Evolutionary conservation across 2,888 invertebrate species (phyloP).

Genomic region (Tuta absoluta): DNA sequence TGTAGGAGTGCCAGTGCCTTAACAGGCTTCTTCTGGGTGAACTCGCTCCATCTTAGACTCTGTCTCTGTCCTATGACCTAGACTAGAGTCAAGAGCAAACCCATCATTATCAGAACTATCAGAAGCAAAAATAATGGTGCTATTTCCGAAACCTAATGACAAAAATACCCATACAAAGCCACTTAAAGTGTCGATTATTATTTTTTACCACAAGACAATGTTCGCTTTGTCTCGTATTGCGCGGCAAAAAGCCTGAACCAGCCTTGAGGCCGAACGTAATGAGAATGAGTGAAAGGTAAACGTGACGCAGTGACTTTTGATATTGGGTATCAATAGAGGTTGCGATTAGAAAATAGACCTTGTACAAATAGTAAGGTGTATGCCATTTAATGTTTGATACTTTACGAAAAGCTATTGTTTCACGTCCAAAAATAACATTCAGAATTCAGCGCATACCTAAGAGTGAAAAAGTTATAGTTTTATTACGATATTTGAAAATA

Average conservation of each 20-base stretch:
- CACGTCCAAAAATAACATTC: no score
- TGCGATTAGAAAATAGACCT: slow-evolving; percentile 10
- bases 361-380: background rate
- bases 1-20: no score
- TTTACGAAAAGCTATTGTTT: no score
- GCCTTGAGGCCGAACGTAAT: slow-evolving; percentile 70
- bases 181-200: background rate
- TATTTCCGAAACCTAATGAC: background rate
- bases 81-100: no score
- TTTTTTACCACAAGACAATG: slow-evolving; percentile 44
- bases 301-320: slow-evolving; percentile 61
- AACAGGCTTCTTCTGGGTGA: no score
- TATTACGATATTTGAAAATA: background rate
- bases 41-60: no score
- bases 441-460: no score
- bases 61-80: no score
- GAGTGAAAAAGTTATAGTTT: no score
- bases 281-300: slow-evolving; percentile 77
- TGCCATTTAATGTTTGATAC: background rate
- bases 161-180: slow-evolving; percentile 13
- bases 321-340: slow-evolving; percentile 34
- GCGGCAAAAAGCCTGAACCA: slow-evolving; percentile 51
- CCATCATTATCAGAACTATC: no score
- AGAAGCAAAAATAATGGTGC: slow-evolving; percentile 1
- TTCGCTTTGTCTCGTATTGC: slow-evolving; percentile 54